phyloP scores from a whole-genome alignment of 2,797 vertebrate genomes.

The Ceryle rudis region DNA sequence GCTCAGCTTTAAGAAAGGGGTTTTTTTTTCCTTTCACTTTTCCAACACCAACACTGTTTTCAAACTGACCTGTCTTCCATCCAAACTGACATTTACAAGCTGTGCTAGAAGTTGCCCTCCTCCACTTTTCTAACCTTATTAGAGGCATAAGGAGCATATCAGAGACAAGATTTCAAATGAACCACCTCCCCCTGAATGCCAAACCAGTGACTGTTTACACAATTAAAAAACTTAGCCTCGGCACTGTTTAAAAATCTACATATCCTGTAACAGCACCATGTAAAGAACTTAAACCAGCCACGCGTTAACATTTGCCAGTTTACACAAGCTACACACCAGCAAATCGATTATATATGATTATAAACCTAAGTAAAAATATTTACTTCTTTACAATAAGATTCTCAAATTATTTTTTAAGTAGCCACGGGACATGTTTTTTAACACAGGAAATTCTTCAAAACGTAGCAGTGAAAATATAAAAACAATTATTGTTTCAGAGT shows the following conservation, averaged over 20 bases:
- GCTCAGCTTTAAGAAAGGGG: not conserved
- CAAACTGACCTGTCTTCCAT: constrained; percentile 51
- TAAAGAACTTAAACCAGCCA: not conserved
- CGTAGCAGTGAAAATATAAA: not conserved
- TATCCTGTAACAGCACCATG: not conserved
- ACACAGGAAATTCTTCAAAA: not conserved
- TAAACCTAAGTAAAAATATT: not conserved
- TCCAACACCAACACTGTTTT: constrained; percentile 3
- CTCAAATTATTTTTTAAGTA: not conserved
- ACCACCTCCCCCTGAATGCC: constrained; percentile 61
- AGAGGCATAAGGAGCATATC: constrained; percentile 54
- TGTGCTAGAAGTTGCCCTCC: constrained; percentile 53
- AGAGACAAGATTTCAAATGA: constrained; percentile 64
- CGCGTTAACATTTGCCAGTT: not conserved
- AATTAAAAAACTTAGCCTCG: constrained; percentile 22
- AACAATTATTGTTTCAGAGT: not conserved
- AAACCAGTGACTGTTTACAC: constrained; percentile 47
- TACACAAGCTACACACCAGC: not conserved
- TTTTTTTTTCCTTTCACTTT: constrained; percentile 50
- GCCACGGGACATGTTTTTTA: not conserved
- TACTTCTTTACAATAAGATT: not conserved
- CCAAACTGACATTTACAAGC: constrained; percentile 75
- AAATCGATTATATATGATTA: not conserved
- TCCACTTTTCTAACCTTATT: constrained; percentile 58
- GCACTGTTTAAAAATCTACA: not conserved